Evolutionary conservation across 2,888 invertebrate genomes (phyloP), one percentile per base, ranked within the genome.

Genomic region (Mayetiola destructor): DNA sequence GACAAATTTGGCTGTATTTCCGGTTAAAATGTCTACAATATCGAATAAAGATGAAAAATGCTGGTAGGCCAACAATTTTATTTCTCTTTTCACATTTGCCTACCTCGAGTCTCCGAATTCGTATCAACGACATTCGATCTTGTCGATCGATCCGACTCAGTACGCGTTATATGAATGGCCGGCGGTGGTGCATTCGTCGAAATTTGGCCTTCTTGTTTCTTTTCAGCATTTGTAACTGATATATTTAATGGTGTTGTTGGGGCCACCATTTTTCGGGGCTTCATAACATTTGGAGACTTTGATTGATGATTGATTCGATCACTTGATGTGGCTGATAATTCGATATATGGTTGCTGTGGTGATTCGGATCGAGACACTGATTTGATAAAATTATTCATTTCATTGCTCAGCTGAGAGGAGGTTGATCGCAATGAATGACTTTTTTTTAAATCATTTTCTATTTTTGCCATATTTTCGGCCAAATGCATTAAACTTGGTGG

Each of bases 1-100:
- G 56, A 77, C 1, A 77, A 76, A 58, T 75, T 76, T 1, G 76
- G 76, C 9, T 10, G 53, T 10, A 10, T 30, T 53, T 16, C 16
- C n/a, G 8, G 27, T 5, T 5, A 23, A 42, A 23, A 14, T 27
- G 8, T 4, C 42, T 27, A 9, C 12, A 27, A 5, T 23, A 6
- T 23, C n/a, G 23, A 23, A 23, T 42, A 9, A 40, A n/a, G 4
- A 37, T 39, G 5, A 12, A 18, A 39, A 16, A 12, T 20, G 18
- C 5, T 39, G 2, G 18, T 18, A n/a, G n/a, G 16, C 3, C 6
- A 39, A 20, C n/a, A 9, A 5, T n/a, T 9, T 36, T 36, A 36
- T 36, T 36, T 12, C 5, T n/a, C n/a, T 36, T 9, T 8, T 18
- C 20, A 40, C 40, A 10, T 40, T 21, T 40, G n/a, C 23, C 40